Percentiles rank a stretch among this genome's conserved stretches.
Evolutionary conservation across 2,113 vertebrate species (phyloP).

Genomic region (Epinephelus lanceolatus): DNA sequence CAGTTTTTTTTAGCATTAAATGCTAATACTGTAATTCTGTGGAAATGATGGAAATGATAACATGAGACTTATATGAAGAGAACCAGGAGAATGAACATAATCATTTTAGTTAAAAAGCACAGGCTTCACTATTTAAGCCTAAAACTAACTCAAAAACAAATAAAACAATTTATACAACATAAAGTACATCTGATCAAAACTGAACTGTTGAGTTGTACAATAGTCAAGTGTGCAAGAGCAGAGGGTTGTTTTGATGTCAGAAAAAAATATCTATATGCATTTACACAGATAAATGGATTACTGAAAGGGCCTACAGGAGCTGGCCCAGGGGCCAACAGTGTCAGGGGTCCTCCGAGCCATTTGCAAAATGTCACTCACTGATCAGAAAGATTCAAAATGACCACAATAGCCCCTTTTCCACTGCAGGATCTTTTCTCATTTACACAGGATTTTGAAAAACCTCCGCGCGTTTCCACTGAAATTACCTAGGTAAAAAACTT

Average conservation of each 20-base stretch:
- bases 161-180: neutral
- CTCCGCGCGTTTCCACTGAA: too few species aligned
- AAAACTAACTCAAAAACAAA: neutral
- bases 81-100: too few species aligned
- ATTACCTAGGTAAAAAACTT: too few species aligned
- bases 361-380: too few species aligned
- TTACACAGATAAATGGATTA: neutral
- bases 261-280: neutral
- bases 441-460: too few species aligned
- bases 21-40: neutral
- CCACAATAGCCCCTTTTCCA: too few species aligned
- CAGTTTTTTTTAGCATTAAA: neutral
- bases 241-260: neutral
- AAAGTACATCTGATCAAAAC: neutral
- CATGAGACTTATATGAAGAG: neutral
- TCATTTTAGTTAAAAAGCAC: too few species aligned
- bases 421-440: too few species aligned
- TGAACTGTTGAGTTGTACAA: neutral
- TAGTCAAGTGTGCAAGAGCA: neutral
- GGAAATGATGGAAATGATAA: neutral
- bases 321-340: too few species aligned
- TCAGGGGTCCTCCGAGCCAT: too few species aligned
- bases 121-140: neutral
- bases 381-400: too few species aligned
- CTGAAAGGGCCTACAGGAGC: too few species aligned